phyloP scores from a whole-genome alignment of 2,888 invertebrate genomes.

The Galerucella nymphaeae region DNA sequence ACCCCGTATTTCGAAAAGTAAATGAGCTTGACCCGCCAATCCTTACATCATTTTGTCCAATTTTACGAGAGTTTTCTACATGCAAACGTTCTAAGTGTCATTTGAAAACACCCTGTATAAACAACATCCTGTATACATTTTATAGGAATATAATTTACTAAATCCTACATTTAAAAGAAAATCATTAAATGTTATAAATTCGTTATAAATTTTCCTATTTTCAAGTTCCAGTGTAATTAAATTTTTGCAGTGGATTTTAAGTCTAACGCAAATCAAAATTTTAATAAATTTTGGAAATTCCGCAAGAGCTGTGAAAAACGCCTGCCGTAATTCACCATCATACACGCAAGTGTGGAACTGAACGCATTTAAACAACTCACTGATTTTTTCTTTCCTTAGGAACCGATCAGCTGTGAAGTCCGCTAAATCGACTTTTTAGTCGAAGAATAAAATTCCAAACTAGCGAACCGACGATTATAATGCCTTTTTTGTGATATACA shows the following conservation, averaged over 20 bases:
- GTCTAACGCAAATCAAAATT: constrained; percentile 27
- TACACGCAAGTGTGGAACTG: constrained; percentile 11
- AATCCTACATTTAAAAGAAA: too few relatives aligned
- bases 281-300: constrained; percentile 24
- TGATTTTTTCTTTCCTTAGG: constrained; percentile 50
- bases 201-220: constrained; percentile 3
- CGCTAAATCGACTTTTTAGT: constrained; percentile 54
- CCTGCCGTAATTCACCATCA: neutral
- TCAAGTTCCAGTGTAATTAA: constrained; percentile 26
- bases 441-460: constrained; percentile 15
- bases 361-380: constrained; percentile 21
- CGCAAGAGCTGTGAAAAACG: constrained; percentile 10
- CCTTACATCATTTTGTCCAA: too few relatives aligned
- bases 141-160: too few relatives aligned
- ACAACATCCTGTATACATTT: too few relatives aligned
- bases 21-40: too few relatives aligned
- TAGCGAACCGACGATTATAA: neutral
- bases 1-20: too few relatives aligned
- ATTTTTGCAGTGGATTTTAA: constrained; percentile 29
- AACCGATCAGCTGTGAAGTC: constrained; percentile 56
- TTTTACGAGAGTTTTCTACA: too few relatives aligned
- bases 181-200: neutral
- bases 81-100: too few relatives aligned
- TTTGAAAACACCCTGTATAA: too few relatives aligned
- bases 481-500: constrained; percentile 37